Evolutionary conservation across 2,797 vertebrate genomes (phyloP).

Genomic region (Novumbra hubbsi): DNA sequence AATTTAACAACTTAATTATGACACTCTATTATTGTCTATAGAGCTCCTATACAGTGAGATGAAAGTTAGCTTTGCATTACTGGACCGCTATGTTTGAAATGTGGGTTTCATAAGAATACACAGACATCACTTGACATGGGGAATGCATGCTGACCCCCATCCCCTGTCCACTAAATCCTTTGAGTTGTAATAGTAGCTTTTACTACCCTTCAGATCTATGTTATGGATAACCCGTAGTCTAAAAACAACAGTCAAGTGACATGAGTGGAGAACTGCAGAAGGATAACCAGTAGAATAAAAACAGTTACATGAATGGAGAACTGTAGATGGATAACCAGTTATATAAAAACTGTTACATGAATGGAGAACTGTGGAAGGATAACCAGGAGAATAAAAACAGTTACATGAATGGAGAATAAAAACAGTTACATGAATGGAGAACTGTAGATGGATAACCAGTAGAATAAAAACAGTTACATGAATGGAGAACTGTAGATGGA

Average conservation of each 20-base stretch:
- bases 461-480: too few species aligned
- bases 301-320: too few species aligned
- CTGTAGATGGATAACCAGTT: too few species aligned
- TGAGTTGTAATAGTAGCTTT: not conserved
- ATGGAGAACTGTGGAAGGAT: too few species aligned
- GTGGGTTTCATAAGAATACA: not conserved
- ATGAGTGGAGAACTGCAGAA: conserved; percentile 27
- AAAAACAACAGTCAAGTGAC: not conserved
- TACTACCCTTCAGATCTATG: not conserved
- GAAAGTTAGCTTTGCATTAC: not conserved
- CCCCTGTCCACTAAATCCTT: not conserved
- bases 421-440: too few species aligned
- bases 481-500: too few species aligned
- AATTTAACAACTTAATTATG: not conserved
- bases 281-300: too few species aligned
- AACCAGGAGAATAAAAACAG: too few species aligned
- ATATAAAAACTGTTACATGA: too few species aligned
- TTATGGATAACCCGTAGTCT: not conserved
- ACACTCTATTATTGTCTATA: not conserved
- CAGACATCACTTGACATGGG: not conserved
- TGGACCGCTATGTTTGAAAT: not conserved
- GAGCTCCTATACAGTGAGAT: not conserved
- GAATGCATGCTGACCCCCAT: too few species aligned
- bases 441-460: too few species aligned
- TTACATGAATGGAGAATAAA: too few species aligned